These are phyloP conservation scores for Phenganax stokvisi DNA, from an alignment of 92 coral and sea anemone genomes.

Conservation along the genomic window DNA sequence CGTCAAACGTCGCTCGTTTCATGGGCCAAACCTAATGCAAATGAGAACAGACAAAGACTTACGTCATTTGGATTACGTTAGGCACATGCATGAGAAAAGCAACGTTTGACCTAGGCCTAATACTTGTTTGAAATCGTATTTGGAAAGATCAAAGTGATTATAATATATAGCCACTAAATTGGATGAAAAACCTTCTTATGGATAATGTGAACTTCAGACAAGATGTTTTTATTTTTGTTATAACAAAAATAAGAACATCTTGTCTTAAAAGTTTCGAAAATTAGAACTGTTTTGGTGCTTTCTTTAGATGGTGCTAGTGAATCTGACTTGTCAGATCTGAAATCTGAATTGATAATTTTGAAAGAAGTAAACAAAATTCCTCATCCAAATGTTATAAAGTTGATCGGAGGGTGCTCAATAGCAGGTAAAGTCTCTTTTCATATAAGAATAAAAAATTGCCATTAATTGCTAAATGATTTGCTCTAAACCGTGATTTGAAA, in stretches of 20 bases:
- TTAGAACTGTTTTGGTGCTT: not conserved
- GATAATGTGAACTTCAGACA: not conserved
- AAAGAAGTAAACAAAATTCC: conserved; percentile 61
- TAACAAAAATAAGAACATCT: not conserved
- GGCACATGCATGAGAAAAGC: too few relatives aligned
- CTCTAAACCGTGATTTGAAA: too few relatives aligned
- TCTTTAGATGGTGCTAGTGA: conserved; percentile 48
- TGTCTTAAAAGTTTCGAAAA: not conserved
- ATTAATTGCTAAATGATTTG: too few relatives aligned
- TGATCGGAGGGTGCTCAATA: conserved; percentile 79
- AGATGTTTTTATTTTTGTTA: not conserved
- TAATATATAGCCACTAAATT: too few relatives aligned
- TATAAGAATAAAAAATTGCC: not conserved
- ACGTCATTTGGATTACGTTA: too few relatives aligned
- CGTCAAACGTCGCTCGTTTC: too few relatives aligned
- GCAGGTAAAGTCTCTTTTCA: conserved; percentile 46
- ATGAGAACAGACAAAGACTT: too few relatives aligned
- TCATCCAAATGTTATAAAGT: conserved; percentile 65
- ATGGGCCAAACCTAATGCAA: too few relatives aligned
- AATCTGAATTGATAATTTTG: conserved; percentile 61
- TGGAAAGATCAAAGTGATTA: too few relatives aligned
- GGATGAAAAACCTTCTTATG: too few relatives aligned
- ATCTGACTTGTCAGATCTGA: conserved; percentile 50
- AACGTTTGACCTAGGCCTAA: too few relatives aligned
- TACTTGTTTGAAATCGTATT: too few relatives aligned